phyloP scores from a whole-genome alignment of 1,140 invertebrate genomes.

The Macrostomum lignano region DNA sequence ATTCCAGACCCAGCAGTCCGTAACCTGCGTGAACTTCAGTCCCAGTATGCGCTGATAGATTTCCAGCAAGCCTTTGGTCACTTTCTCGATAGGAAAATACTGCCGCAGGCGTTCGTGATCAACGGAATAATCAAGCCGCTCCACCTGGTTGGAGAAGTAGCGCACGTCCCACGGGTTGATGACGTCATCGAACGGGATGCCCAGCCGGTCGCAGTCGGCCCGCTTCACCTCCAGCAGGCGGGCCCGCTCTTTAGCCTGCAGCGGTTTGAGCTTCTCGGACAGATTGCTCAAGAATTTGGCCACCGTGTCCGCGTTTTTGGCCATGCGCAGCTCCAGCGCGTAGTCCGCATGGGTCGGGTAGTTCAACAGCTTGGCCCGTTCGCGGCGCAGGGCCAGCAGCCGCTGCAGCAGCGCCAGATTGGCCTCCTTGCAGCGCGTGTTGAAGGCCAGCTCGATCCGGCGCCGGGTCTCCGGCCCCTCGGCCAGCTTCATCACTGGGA shows the following conservation, averaged over 20 bases:
- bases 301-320: slow-evolving; percentile 29
- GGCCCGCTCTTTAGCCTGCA: slow-evolving; percentile 27
- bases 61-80: slow-evolving; percentile 29
- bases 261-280: slow-evolving; percentile 25
- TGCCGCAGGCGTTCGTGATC: slow-evolving; percentile 31
- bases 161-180: slow-evolving; percentile 31
- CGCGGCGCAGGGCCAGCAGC: neutral
- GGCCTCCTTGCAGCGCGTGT: neutral
- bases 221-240: slow-evolving; percentile 29
- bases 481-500: slow-evolving; percentile 31
- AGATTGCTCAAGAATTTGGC: slow-evolving; percentile 27
- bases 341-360: slow-evolving; percentile 31
- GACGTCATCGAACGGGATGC: slow-evolving; percentile 25
- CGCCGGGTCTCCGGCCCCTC: slow-evolving; percentile 21
- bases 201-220: slow-evolving; percentile 24
- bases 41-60: slow-evolving; percentile 32
- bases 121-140: slow-evolving; percentile 31
- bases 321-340: slow-evolving; percentile 31
- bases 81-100: slow-evolving; percentile 31
- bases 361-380: slow-evolving; percentile 29
- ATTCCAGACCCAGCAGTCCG: slow-evolving; percentile 29
- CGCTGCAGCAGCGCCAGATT: neutral
- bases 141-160: slow-evolving; percentile 30
- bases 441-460: neutral
- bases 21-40: slow-evolving; percentile 27